Evolutionary conservation across 2,113 vertebrate genomes (phyloP), one percentile per base, ranked within the genome.

Genomic region (Macrotus californicus): DNA sequence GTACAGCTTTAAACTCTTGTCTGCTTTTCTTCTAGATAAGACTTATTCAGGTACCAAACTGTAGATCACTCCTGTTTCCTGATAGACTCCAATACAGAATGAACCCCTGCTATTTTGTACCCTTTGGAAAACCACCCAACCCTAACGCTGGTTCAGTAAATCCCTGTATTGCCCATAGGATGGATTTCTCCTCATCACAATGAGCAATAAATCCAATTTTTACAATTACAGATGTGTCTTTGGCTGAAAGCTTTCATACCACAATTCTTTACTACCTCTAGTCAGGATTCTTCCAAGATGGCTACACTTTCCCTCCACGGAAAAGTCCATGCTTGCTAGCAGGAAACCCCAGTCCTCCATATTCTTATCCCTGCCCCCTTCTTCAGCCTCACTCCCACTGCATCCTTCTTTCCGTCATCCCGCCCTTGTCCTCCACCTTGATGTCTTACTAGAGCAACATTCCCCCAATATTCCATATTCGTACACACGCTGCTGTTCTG

Each of bases 401-500:
- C 1, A 41, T 0, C 18, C 54, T 96, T 77, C 79, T 29, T 89
- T 41, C 73, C 22, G 6, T 5, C 14, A 21, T 2, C 22, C 41
- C 14, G 14, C 15, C 6, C 9, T 19, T 24, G 1, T 19, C 36
- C 19, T 31, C 50, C 24, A 72, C 16, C 52, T 36, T 19, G 24
- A 91, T 26, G 4, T 75, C 54, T 80, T 48, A n/a, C n/a, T 41
- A 36, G 0, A 70, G 43, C 43, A 34, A 12, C 13, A n/a, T 15
- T 73, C 18, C 19, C 19, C 43, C 70, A 72, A 21, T 21, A 76
- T 24, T 15, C 36, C 1, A 34, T 11, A 39, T 29, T 77, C 84
- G 39, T 10, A 21, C 21, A 61, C 5, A 5, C 16, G 4, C 14
- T 36, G 3, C 1, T 41, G 9, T 2, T 72, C 77, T 21, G 1